Percentiles rank a stretch among this genome's conserved stretches.
phyloP scores from a whole-genome alignment of 64 coral and sea anemone genomes.

The Dendronephthya gigantea region DNA sequence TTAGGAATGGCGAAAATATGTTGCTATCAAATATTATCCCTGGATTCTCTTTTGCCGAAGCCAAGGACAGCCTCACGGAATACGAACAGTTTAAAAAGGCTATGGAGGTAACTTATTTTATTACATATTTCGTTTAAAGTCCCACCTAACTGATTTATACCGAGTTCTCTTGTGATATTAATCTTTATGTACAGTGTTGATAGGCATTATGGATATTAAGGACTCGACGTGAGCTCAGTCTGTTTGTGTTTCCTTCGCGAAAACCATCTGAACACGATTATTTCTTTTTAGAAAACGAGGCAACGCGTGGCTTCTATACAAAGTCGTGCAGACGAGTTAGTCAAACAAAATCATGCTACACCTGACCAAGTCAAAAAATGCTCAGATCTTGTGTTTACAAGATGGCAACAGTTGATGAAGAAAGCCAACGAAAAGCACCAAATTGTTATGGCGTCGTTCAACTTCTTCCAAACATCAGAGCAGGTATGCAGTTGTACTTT shows the following conservation, averaged over 20 bases:
- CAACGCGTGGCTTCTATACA: constrained; percentile 81
- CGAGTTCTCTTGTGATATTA: no score
- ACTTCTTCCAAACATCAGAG: constrained; percentile 86
- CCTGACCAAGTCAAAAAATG: constrained; percentile 76
- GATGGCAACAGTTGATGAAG: constrained; percentile 85
- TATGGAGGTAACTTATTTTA: constrained; percentile 81
- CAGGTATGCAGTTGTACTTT: constrained; percentile 69
- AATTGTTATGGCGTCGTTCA: constrained; percentile 57
- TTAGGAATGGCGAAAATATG: constrained; percentile 95
- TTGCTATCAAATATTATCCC: constrained; percentile 68
- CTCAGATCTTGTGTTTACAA: constrained; percentile 61
- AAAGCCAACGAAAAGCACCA: constrained; percentile 69
- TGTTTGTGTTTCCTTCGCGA: neutral
- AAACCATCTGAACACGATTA: neutral
- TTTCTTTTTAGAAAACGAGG: constrained; percentile 81
- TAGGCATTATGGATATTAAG: no score
- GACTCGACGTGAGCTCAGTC: neutral
- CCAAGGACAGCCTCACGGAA: constrained; percentile 74
- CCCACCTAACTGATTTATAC: no score
- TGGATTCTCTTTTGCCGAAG: constrained; percentile 83
- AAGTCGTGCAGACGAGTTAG: constrained; percentile 65
- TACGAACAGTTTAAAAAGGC: constrained; percentile 92
- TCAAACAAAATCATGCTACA: constrained; percentile 81
- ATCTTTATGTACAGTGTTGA: no score
- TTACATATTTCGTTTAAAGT: no score